Evolutionary conservation across 2,113 vertebrate genomes (phyloP), one percentile per base, ranked within the genome.

Genomic region (Chlamydotis undulata): DNA sequence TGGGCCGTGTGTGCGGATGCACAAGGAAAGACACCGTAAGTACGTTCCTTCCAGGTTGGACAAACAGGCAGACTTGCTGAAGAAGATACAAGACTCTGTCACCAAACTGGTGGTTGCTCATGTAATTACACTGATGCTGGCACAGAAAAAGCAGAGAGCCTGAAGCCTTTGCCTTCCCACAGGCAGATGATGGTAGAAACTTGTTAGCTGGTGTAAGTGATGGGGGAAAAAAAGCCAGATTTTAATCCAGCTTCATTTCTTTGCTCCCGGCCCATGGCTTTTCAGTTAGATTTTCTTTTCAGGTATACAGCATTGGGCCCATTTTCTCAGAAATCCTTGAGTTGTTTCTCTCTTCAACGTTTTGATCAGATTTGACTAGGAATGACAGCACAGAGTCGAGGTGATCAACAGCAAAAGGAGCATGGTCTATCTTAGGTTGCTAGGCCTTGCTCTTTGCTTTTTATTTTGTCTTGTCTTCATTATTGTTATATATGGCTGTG

Each of bases 381-480:
- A 92, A 87, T 10, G 2, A 95, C 90, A 84, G 13, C 57, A 87
- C 3, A 2, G 50, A 43, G 19, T 50, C 5, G 3, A 69, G 41
- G 47, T 79, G 55, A 94, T 92, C 90, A 90, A 86, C 50, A 90
- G 33, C 41, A 77, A 91, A 82, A 94, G 47, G 7, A 94, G 14
- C 25, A 47, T 1, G 4, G 37, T 91, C 88, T 96, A 74, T 95
- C 75, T 96, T 88, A 74, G 37, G 9, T 70, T 91, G 29, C 50
- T 77, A 91, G 80, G 39, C 33, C 45, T 55, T 93, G 57, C 33
- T 86, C 17, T 82, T 74, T 85, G 28, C 64, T 70, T 85, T 84
- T 84, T 90, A 43, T 61, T 96, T 96, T 78, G 18, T 76, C 33
- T 61, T 83, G 56, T 89, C 88, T 87, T 95, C 53, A 75, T 89